Conservation (phyloP, 2,113 vertebrate genomes). For the Pelmatolapia mariae region DNA sequence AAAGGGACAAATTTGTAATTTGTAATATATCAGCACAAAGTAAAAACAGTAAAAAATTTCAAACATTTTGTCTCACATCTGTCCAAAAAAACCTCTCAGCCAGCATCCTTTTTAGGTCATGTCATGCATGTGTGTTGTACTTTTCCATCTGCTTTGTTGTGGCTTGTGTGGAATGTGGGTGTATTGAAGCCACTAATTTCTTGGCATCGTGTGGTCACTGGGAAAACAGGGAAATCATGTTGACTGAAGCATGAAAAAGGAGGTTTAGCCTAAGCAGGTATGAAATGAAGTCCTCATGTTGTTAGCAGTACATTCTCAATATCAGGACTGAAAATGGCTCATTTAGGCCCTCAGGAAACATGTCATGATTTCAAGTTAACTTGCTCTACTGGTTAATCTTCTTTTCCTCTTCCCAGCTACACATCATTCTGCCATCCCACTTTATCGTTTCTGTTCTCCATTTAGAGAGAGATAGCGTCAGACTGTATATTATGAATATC, state of each 20-base stretch:
- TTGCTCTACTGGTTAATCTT: not conserved
- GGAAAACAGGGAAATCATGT: slow-evolving; percentile 19
- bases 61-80: not conserved
- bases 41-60: not conserved
- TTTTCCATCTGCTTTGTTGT: slow-evolving; percentile 22
- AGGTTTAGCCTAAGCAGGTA: not conserved
- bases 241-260: slow-evolving; percentile 30
- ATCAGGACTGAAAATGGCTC: not conserved
- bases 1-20: not conserved
- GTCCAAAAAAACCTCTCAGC: accelerated
- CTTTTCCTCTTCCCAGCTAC: not conserved
- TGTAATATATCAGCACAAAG: not conserved
- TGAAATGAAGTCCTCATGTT: not conserved
- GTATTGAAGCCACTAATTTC: not conserved
- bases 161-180: slow-evolving; percentile 12
- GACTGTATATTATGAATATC: not conserved
- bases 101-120: not conserved
- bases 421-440: not conserved
- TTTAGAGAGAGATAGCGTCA: not conserved
- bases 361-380: not conserved
- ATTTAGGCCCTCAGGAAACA: not conserved
- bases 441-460: not conserved
- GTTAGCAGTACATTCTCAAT: not conserved
- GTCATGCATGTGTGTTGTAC: not conserved
- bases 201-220: slow-evolving; percentile 13